Base-by-base conservation (phyloP, 2,888 invertebrate genomes). In the Mesochorus sp. region DNA sequence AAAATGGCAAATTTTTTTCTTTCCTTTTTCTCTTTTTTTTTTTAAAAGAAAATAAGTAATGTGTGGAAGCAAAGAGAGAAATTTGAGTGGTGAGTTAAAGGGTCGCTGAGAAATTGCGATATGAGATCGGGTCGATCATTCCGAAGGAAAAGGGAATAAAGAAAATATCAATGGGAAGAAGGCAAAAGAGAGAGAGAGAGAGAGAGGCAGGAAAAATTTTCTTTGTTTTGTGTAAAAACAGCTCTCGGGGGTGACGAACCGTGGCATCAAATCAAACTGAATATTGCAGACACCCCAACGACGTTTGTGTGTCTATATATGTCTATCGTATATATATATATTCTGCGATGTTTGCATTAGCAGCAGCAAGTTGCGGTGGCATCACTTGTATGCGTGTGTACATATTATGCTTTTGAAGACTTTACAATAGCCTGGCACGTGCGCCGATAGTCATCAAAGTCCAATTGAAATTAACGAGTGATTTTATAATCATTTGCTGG, bases 221-320 rank as follows among this genome's bases (percentile, higher is more conserved):
- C 87, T 88, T 87, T 89, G 89, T 90, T 89, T 89, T 87, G 84
- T 88, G 76, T 87, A 82, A 88, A 89, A 90, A 88, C 88, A 89
- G 81, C 85, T 82, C 64, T 79, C 61, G 74, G 79, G 87, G 85
- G 86, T 84, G 89, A 87, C 82, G 86, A 84, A 87, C 85, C 85
- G 85, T 86, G 85, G 84, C 84, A 85, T 88, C 84, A 83, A 85
- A 85, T 83, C 83, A 83, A 86, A 87, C 83, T 78, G 81, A 84
- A 87, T 85, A 86, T 85, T 84, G 83, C 85, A 79, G 72, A 74
- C 72, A 70, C 66, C 59, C 47, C 61, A 39, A 71, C 34, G n/a
- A 49, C 51, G 61, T 53, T 62, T 34, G 28, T 78, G 42, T 73
- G 17, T 74, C 21, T 74, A 34, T 62, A 62, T 59, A 64, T 10